phyloP scores from a whole-genome alignment of 2,113 vertebrate genomes.

The Atlantisia rogersi region DNA sequence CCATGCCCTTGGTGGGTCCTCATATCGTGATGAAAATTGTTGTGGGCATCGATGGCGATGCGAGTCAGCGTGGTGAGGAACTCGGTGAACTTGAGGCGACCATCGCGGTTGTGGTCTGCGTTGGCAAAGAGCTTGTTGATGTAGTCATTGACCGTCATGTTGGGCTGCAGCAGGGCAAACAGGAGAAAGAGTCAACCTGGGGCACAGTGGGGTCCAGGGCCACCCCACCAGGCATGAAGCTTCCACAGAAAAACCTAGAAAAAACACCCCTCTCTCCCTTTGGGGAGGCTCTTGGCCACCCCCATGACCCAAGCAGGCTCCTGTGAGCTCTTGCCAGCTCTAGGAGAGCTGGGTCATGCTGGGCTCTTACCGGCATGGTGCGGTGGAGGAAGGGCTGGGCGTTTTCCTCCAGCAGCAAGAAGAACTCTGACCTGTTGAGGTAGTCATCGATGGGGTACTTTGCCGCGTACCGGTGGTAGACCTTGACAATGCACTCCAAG shows the following conservation, averaged over 20 bases:
- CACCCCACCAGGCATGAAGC: neutral
- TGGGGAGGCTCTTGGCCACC: rapidly evolving
- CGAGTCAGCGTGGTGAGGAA: neutral
- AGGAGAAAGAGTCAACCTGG: neutral
- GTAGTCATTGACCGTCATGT: rapidly evolving
- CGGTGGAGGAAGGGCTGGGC: neutral
- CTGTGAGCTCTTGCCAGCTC: rapidly evolving
- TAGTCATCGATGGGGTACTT: neutral
- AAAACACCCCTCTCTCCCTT: neutral
- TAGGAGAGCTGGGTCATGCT: neutral
- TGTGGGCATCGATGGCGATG: neutral
- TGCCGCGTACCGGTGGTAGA: neutral
- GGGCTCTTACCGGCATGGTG: neutral
- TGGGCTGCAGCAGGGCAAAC: neutral
- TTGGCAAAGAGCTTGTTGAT: neutral
- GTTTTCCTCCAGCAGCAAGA: neutral
- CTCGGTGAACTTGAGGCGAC: conserved; percentile 28
- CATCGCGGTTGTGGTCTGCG: rapidly evolving
- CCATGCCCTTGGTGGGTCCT: neutral
- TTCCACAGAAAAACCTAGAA: neutral
- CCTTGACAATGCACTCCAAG: neutral
- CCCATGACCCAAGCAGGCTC: neutral
- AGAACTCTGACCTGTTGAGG: neutral
- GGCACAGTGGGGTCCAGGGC: too few relatives aligned
- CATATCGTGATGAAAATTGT: neutral